Percentiles rank a stretch among this genome's conserved stretches.
These are phyloP conservation scores for Drosophila pseudotalamancana DNA, from an alignment of 2,888 invertebrate genomes.

Conservation along the genomic window DNA sequence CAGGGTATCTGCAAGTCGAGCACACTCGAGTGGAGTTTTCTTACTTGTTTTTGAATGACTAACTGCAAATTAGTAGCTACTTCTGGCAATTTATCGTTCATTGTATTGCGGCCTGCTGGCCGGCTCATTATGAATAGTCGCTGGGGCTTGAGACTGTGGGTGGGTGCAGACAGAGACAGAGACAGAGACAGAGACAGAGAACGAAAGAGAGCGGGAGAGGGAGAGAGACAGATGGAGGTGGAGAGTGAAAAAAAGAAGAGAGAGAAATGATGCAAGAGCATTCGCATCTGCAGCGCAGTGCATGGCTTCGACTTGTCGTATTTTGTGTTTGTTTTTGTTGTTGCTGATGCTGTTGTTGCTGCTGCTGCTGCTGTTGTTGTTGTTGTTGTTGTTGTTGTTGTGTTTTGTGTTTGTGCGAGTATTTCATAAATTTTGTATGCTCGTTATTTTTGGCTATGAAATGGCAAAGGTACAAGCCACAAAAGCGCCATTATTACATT, in stretches of 20 bases:
- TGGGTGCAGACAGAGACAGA: no score
- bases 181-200: neutral
- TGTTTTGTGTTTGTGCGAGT: slow-evolving; percentile 28
- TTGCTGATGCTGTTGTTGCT: no score
- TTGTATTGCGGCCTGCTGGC: slow-evolving; percentile 48
- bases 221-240: no score
- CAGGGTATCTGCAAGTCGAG: neutral
- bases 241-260: neutral
- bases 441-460: slow-evolving; percentile 62
- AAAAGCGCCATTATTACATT: slow-evolving; percentile 35
- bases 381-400: no score
- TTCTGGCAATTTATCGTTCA: slow-evolving; percentile 72
- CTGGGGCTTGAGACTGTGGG: neutral
- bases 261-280: slow-evolving; percentile 9
- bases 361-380: no score
- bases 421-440: slow-evolving; percentile 65
- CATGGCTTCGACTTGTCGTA: slow-evolving; percentile 7
- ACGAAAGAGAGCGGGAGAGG: neutral
- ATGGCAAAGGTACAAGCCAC: slow-evolving; percentile 58
- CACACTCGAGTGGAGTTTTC: neutral
- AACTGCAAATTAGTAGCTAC: slow-evolving; percentile 75
- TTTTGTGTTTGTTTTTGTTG: slow-evolving; percentile 5
- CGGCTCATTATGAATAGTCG: slow-evolving; percentile 63
- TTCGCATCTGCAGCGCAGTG: slow-evolving; percentile 16
- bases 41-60: slow-evolving; percentile 52